phyloP scores from a whole-genome alignment of 2,797 vertebrate genomes.

The Lithobates pipiens region DNA sequence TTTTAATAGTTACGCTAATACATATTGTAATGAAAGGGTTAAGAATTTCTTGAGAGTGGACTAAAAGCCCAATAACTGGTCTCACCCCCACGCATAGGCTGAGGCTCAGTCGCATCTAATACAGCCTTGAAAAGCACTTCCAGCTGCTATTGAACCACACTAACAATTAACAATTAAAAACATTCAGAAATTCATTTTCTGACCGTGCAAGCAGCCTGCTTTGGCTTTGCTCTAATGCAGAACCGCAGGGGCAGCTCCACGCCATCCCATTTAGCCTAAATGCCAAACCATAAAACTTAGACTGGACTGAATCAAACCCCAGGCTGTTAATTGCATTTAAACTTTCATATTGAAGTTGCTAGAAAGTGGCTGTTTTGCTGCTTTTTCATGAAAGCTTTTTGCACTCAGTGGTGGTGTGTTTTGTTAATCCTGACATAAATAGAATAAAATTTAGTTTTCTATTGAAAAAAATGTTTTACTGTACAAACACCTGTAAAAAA shows the following conservation, averaged over 20 bases:
- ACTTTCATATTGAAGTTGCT: conserved; percentile 40
- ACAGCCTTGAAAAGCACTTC: conserved; percentile 52
- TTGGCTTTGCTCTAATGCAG: conserved; percentile 58
- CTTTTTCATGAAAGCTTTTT: conserved; percentile 38
- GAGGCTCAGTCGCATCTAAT: conserved; percentile 47
- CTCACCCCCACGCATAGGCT: conserved; percentile 50
- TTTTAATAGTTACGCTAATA: background rate
- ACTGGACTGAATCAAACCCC: conserved; percentile 53
- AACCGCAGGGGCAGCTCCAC: conserved; percentile 60
- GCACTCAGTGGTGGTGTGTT: conserved; percentile 1
- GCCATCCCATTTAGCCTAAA: conserved; percentile 57
- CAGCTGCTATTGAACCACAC: conserved; percentile 57
- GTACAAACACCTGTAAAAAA: background rate
- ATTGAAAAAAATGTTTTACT: background rate
- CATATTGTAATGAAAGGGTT: conserved; percentile 22
- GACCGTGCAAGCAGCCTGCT: conserved; percentile 54
- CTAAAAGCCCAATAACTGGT: conserved; percentile 42
- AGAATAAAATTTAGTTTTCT: background rate
- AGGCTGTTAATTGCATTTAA: conserved; percentile 57
- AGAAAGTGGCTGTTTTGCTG: conserved; percentile 37
- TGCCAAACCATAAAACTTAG: conserved; percentile 56
- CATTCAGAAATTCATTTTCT: conserved; percentile 61
- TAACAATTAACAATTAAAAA: conserved; percentile 60
- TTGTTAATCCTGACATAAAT: conserved; percentile 22
- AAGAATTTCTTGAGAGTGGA: conserved; percentile 25